Conservation (phyloP, 2,888 invertebrate genomes). For the Anagyrus pseudococci region DNA sequence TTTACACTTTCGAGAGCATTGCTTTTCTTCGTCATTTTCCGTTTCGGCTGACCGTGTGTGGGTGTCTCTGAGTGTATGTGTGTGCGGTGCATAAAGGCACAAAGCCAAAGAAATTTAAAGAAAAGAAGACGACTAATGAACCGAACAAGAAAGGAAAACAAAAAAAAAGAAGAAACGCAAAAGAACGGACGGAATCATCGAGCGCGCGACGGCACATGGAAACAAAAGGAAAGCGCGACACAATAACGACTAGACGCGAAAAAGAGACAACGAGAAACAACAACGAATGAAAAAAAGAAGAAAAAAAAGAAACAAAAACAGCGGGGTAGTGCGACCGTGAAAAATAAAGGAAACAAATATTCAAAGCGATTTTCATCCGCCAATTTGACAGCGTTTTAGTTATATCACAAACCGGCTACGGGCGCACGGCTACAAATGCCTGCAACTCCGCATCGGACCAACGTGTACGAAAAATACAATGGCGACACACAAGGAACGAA, state of each 20-base stretch:
- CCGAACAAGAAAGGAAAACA: too few relatives aligned
- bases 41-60: conserved; percentile 3
- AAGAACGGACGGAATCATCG: too few relatives aligned
- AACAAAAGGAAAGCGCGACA: too few relatives aligned
- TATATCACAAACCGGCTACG: too few relatives aligned
- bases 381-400: conserved; percentile 20
- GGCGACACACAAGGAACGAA: neutral
- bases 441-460: conserved; percentile 5
- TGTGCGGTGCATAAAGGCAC: too few relatives aligned
- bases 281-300: too few relatives aligned
- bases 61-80: too few relatives aligned
- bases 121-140: too few relatives aligned
- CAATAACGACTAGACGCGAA: too few relatives aligned
- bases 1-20: conserved; percentile 18
- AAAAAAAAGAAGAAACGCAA: too few relatives aligned
- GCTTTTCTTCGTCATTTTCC: conserved; percentile 27
- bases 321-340: neutral
- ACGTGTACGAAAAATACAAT: neutral
- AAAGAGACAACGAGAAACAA: too few relatives aligned
- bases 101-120: neutral
- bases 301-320: neutral
- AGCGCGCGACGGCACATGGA: too few relatives aligned
- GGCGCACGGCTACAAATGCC: conserved; percentile 4
- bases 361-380: conserved; percentile 15
- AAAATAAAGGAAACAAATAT: neutral